Percentiles rank a stretch among this genome's conserved stretches.
phyloP scores from a whole-genome alignment of 2,888 invertebrate species.

The Bimastos eiseni region DNA sequence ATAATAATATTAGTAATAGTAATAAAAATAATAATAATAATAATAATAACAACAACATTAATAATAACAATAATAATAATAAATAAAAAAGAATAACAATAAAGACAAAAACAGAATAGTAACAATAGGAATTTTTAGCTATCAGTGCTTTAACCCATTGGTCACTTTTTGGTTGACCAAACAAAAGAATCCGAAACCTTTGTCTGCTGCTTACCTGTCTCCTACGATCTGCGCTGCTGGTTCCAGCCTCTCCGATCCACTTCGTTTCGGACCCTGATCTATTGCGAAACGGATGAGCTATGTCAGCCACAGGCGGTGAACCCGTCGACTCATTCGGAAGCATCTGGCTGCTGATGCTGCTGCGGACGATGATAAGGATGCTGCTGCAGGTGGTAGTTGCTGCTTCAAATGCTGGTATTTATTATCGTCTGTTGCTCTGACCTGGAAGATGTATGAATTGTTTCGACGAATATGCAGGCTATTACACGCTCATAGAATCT shows the following conservation, averaged over 20 bases:
- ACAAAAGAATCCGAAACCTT: neutral
- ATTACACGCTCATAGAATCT: neutral
- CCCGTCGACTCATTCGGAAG: neutral
- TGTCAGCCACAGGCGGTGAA: neutral
- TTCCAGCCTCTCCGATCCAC: neutral
- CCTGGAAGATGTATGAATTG: neutral
- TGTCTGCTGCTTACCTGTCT: neutral
- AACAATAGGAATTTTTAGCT: too few species aligned
- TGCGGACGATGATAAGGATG: neutral
- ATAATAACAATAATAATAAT: too few species aligned
- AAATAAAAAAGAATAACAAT: too few species aligned
- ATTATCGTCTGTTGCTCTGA: neutral
- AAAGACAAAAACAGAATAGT: too few species aligned
- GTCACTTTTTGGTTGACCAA: neutral
- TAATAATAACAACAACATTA: too few species aligned
- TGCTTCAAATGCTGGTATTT: neutral
- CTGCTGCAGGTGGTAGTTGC: too few species aligned
- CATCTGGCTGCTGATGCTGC: neutral
- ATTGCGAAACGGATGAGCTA: neutral
- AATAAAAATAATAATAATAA: conserved; percentile 13
- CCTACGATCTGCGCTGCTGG: neutral
- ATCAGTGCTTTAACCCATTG: neutral
- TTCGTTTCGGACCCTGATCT: neutral
- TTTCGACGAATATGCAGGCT: neutral
- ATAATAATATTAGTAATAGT: too few species aligned